Conservation (phyloP, 2,113 vertebrate species). For the Nycticorax nycticorax region DNA sequence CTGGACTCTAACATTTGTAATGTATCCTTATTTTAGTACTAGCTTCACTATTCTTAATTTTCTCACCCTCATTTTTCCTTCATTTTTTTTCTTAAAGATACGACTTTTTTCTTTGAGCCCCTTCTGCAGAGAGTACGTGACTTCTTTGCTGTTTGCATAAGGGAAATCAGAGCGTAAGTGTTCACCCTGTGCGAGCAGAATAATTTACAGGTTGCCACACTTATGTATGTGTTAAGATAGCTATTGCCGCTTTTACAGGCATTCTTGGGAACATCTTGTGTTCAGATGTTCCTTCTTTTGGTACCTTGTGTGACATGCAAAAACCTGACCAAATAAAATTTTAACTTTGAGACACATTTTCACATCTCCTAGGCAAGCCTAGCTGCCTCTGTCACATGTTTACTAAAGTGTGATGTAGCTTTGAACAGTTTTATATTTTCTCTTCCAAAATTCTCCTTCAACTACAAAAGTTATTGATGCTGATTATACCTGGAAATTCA, state of each 20-base stretch:
- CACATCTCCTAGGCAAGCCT: neutral
- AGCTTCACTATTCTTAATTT: neutral
- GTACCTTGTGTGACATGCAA: neutral
- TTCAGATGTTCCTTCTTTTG: neutral
- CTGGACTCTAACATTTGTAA: neutral
- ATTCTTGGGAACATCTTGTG: neutral
- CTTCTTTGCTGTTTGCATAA: neutral
- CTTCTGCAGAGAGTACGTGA: neutral
- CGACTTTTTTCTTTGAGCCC: neutral
- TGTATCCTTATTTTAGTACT: neutral
- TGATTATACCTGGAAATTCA: conserved; percentile 5
- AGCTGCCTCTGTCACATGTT: neutral
- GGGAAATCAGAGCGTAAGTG: neutral
- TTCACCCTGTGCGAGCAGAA: neutral
- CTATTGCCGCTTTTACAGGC: neutral
- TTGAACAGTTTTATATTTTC: neutral
- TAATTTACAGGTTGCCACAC: neutral
- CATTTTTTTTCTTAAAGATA: neutral
- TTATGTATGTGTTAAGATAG: neutral
- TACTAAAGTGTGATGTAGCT: neutral
- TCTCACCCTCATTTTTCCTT: neutral
- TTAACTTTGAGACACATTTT: neutral
- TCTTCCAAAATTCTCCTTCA: conserved; percentile 15
- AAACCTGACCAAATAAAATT: neutral
- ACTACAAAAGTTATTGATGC: neutral